phyloP scores from a whole-genome alignment of 37 sponge, comb jelly and placozoan genomes.

The Ephydatia muelleri region DNA sequence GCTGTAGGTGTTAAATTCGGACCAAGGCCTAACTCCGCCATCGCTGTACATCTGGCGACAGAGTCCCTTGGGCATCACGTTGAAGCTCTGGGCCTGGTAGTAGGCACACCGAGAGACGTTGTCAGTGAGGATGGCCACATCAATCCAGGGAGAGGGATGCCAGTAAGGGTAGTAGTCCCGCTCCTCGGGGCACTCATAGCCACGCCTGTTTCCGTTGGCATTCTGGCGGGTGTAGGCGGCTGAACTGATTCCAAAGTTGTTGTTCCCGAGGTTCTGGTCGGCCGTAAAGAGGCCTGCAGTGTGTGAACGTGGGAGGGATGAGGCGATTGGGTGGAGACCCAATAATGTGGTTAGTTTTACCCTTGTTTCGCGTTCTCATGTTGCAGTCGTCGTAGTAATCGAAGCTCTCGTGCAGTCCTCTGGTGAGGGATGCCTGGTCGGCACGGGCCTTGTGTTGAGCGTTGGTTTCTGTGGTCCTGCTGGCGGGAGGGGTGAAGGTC shows the following conservation, averaged over 20 bases:
- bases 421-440: constrained; percentile 28
- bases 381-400: constrained; percentile 92
- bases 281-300: constrained; percentile 91
- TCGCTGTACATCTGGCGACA: constrained; percentile 67
- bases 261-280: constrained; percentile 83
- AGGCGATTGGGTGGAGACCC: neutral
- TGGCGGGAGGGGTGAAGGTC: constrained; percentile 30
- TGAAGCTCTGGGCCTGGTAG: constrained; percentile 83
- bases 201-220: constrained; percentile 92
- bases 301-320: neutral
- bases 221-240: constrained; percentile 95
- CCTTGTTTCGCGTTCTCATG: constrained; percentile 66
- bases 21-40: constrained; percentile 14
- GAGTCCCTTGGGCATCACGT: constrained; percentile 62
- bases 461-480: constrained; percentile 7
- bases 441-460: constrained; percentile 26
- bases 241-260: constrained; percentile 63
- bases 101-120: constrained; percentile 70
- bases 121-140: constrained; percentile 88
- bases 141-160: constrained; percentile 97
- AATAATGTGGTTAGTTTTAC: constrained; percentile 21
- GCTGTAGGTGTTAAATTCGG: constrained; percentile 71
- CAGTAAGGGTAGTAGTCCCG: constrained; percentile 99
- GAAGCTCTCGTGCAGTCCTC: constrained; percentile 90
- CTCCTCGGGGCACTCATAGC: constrained; percentile 99